phyloP scores from a whole-genome alignment of 2,113 vertebrate species.

The Nothobranchius furzeri region DNA sequence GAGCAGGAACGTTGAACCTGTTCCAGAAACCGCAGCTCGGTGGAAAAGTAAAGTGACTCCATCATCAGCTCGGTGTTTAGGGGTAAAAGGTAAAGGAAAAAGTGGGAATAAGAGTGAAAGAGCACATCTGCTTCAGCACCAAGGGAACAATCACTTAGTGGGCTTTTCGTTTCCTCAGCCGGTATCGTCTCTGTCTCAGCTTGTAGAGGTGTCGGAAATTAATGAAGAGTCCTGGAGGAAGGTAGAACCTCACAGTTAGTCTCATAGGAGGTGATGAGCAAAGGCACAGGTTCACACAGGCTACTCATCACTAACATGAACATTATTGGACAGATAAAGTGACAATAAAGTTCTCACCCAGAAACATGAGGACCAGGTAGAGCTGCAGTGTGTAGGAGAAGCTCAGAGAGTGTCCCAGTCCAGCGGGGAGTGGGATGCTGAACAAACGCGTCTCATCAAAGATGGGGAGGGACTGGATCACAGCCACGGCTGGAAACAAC shows the following conservation, averaged over 20 bases:
- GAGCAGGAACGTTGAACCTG: neutral
- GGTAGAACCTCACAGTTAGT: neutral
- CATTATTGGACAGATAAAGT: neutral
- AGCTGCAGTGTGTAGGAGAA: conserved; percentile 90
- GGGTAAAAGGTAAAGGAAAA: neutral
- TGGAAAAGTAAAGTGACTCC: no score
- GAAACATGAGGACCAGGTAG: conserved; percentile 86
- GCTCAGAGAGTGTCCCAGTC: conserved; percentile 83
- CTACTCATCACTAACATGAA: no score
- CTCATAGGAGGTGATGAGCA: neutral
- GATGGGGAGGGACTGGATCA: conserved; percentile 90
- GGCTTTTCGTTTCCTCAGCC: conserved; percentile 87
- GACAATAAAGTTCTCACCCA: conserved; percentile 82
- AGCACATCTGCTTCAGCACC: neutral
- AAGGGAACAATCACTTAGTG: conserved; percentile 67
- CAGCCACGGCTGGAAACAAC: conserved; percentile 79
- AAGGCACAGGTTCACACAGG: no score
- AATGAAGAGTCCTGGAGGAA: conserved; percentile 81
- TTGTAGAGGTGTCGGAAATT: conserved; percentile 91
- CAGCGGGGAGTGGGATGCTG: conserved; percentile 83
- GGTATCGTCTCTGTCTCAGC: conserved; percentile 84
- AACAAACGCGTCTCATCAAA: conserved; percentile 88
- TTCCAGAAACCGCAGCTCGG: no score
- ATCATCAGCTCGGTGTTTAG: neutral
- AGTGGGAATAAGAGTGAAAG: neutral